A percentile compares a stretch with the other conserved stretches of the same genome.
Conservation (phyloP, 2,888 invertebrate species). For the Melieria picta region DNA sequence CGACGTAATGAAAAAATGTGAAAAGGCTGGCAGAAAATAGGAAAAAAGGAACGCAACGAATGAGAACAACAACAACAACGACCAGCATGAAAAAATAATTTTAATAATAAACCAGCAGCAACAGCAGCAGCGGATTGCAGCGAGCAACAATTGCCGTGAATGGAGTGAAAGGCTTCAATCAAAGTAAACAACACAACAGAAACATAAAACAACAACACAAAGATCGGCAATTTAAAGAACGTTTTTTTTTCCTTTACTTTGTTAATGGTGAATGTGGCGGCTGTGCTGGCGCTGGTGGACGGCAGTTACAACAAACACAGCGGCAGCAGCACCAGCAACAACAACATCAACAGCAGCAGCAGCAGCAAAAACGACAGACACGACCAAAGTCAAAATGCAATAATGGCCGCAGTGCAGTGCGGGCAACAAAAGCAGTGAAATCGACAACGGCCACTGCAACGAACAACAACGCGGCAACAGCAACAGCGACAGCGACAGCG, state of each 20-base stretch:
- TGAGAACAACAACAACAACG: neutral
- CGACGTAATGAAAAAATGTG: no score
- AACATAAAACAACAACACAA: no score
- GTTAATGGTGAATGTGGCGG: no score
- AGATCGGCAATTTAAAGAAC: no score
- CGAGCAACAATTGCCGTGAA: conserved; percentile 59
- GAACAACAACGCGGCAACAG: conserved; percentile 2
- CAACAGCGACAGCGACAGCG: conserved; percentile 1
- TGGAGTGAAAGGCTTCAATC: conserved; percentile 64
- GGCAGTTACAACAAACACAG: no score
- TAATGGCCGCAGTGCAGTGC: no score
- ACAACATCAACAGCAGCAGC: no score
- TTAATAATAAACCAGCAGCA: conserved; percentile 30
- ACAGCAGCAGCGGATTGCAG: neutral
- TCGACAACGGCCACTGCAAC: conserved; percentile 2
- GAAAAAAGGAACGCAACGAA: conserved; percentile 7
- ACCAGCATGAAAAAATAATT: conserved; percentile 15
- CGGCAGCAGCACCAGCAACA: no score
- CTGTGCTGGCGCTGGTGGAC: no score
- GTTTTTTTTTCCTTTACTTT: no score
- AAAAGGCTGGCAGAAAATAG: no score
- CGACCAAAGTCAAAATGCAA: neutral
- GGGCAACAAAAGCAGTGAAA: neutral
- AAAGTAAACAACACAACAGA: conserved; percentile 28
- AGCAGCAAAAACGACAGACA: conserved; percentile 7